Percentiles rank a stretch among this genome's conserved stretches.
Evolutionary conservation across 2,888 invertebrate species (phyloP).

Genomic region (Mamestra brassicae): DNA sequence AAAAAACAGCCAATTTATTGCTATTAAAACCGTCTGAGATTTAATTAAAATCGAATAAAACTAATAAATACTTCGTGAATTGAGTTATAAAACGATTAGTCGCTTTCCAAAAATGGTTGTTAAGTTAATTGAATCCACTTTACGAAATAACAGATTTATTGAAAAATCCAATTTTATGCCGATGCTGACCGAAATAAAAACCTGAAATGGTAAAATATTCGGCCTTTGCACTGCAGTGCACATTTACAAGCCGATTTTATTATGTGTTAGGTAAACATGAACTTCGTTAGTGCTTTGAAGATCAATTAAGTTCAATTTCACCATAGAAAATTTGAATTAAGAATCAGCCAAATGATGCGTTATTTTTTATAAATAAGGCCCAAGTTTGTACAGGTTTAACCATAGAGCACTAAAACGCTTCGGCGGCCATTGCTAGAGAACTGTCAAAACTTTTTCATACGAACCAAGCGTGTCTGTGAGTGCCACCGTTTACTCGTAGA

Average conservation of each 20-base stretch:
- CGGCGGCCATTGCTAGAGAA: too few species aligned
- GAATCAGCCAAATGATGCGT: too few species aligned
- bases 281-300: too few species aligned
- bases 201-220: neutral
- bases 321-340: too few species aligned
- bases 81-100: conserved; percentile 52
- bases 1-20: conserved; percentile 19
- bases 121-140: conserved; percentile 43
- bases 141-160: conserved; percentile 30
- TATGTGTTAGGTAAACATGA: too few species aligned
- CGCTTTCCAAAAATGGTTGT: conserved; percentile 38
- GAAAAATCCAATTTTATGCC: conserved; percentile 21
- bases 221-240: neutral
- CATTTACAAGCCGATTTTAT: neutral
- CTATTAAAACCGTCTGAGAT: conserved; percentile 16
- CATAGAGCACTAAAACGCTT: too few species aligned
- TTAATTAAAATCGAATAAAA: conserved; percentile 58
- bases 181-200: conserved; percentile 13
- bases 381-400: too few species aligned
- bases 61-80: conserved; percentile 35
- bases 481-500: too few species aligned
- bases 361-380: too few species aligned
- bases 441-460: too few species aligned
- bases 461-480: too few species aligned
- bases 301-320: too few species aligned